Percentiles rank a stretch among this genome's conserved stretches.
Conservation (phyloP, 2,113 vertebrate genomes). For the Collichthys lucidus region DNA sequence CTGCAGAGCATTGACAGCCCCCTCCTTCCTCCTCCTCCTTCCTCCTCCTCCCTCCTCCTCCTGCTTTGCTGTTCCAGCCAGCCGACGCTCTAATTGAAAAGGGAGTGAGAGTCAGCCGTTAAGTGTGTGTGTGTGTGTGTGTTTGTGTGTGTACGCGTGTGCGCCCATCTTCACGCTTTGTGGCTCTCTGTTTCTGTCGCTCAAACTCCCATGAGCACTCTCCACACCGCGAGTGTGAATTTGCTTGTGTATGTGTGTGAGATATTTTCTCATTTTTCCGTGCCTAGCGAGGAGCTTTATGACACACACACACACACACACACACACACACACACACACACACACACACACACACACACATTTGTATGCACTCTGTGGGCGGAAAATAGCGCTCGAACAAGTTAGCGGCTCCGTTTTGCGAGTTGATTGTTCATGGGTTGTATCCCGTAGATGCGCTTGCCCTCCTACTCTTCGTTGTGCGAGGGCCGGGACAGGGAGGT, state of each 20-base stretch:
- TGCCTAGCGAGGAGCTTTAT: conserved; percentile 32
- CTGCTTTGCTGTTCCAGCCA: conserved; percentile 76
- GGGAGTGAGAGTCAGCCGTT: conserved; percentile 81
- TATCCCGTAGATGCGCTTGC: conserved; percentile 34
- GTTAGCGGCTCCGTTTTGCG: conserved; percentile 32
- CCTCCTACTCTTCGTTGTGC: conserved; percentile 22
- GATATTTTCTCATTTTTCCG: conserved; percentile 52
- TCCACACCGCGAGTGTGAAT: conserved; percentile 58
- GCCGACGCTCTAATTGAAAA: conserved; percentile 84
- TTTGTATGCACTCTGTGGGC: conserved; percentile 28
- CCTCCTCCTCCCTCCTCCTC: conserved; percentile 19
- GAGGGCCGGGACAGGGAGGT: conserved; percentile 29
- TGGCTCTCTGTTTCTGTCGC: conserved; percentile 75
- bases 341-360: conserved; percentile 6
- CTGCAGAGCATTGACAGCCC: conserved; percentile 68
- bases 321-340: conserved; percentile 6
- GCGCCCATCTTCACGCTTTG: conserved; percentile 73
- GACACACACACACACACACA: conserved; percentile 49
- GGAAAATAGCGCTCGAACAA: conserved; percentile 37
- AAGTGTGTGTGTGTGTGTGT: conserved; percentile 40
- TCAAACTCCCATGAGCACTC: conserved; percentile 77
- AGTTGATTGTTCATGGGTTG: conserved; percentile 43
- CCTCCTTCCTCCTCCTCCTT: conserved; percentile 4
- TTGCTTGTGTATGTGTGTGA: conserved; percentile 24
- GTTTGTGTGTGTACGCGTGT: conserved; percentile 25